These are phyloP conservation scores for Cephus pygmeus DNA, from an alignment of 2,888 invertebrate species.

Conservation along the genomic window DNA sequence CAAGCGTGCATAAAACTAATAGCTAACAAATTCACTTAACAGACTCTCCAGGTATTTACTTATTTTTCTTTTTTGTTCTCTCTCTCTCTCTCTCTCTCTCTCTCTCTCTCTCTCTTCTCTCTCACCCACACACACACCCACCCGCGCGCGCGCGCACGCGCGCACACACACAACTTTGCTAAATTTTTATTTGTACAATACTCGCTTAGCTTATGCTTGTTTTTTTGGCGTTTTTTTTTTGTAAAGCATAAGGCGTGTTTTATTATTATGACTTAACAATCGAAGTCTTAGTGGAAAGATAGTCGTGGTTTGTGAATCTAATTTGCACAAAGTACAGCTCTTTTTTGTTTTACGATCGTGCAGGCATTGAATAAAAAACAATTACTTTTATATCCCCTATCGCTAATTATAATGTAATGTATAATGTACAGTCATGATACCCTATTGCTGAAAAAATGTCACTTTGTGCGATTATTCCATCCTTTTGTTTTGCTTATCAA, in stretches of 20 bases:
- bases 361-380: not conserved
- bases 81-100: too few relatives aligned
- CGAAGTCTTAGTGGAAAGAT: slow-evolving; percentile 8
- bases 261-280: slow-evolving; percentile 6
- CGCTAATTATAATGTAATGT: slow-evolving; percentile 13
- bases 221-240: slow-evolving; percentile 7
- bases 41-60: not conserved
- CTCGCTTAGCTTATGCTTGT: slow-evolving; percentile 8
- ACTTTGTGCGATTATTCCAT: not conserved
- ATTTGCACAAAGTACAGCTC: not conserved
- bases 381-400: not conserved
- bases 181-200: slow-evolving; percentile 19
- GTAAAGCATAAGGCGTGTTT: slow-evolving; percentile 12
- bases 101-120: too few relatives aligned
- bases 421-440: slow-evolving; percentile 13
- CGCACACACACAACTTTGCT: not conserved
- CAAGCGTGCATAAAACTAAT: not conserved
- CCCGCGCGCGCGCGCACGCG: fast-evolving
- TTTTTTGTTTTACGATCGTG: not conserved
- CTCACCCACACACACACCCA: too few relatives aligned
- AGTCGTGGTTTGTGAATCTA: not conserved
- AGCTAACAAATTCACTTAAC: not conserved
- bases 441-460: slow-evolving; percentile 12
- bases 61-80: not conserved
- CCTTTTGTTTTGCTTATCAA: not conserved